A percentile compares a stretch with the other conserved stretches of the same genome.
Conservation (phyloP, 2,888 invertebrate species). For the Andrena bicolor region DNA sequence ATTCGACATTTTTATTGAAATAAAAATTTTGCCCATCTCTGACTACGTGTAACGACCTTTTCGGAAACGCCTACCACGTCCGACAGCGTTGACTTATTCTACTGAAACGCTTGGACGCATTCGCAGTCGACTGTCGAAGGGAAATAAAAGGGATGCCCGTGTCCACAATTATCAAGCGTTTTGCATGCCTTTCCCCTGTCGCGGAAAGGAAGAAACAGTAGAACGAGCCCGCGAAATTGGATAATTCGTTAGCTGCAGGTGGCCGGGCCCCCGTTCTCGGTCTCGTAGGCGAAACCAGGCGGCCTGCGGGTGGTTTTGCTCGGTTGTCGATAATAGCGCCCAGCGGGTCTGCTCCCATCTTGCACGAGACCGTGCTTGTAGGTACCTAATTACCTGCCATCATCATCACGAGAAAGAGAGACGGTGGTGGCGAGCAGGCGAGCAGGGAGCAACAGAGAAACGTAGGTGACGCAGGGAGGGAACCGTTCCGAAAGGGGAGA, state of each 20-base stretch:
- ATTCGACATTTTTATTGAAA: too few relatives aligned
- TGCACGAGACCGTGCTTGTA: conserved; percentile 39
- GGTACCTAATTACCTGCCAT: conserved; percentile 60
- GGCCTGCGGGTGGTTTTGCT: conserved; percentile 65
- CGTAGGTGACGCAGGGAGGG: conserved; percentile 1
- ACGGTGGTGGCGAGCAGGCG: neutral
- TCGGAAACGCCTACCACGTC: too few relatives aligned
- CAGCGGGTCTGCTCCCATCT: conserved; percentile 63
- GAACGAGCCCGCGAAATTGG: conserved; percentile 62
- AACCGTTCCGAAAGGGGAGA: conserved; percentile 47
- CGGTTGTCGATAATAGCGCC: conserved; percentile 64
- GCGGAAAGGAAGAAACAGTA: conserved; percentile 21
- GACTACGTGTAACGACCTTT: neutral
- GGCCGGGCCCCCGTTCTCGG: conserved; percentile 39
- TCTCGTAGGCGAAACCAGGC: conserved; percentile 46
- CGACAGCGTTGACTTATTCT: neutral
- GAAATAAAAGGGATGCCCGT: conserved; percentile 1
- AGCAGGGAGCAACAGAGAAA: conserved; percentile 17
- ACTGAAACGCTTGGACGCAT: neutral
- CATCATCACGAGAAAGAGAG: conserved; percentile 17
- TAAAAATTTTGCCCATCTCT: too few relatives aligned
- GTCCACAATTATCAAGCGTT: conserved; percentile 10
- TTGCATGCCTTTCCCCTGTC: conserved; percentile 27
- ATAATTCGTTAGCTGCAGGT: conserved; percentile 72
- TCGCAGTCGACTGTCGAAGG: neutral